Evolutionary conservation across 2,888 invertebrate genomes (phyloP), one percentile per base, ranked within the genome.

Genomic region (Drosophila prostipennis): DNA sequence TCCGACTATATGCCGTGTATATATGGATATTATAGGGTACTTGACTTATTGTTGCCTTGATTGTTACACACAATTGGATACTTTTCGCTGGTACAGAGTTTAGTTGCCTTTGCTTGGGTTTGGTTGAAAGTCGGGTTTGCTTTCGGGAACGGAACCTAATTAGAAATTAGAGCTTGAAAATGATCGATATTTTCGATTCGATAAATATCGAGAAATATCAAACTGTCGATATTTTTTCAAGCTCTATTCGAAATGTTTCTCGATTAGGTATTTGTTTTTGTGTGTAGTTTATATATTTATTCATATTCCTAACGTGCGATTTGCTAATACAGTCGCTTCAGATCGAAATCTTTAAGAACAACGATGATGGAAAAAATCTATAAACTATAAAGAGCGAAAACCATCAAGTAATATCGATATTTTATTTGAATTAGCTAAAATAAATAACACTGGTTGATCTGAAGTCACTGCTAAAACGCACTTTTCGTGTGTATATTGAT

Each of bases 41-140:
- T 74, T 45, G 34, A 58, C 70, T 76, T 80, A 75, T 54, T 58
- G 52, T 71, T 58, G 84, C 40, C 42, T 57, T 80, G 75, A 77
- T 78, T 80, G 71, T 64, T 65, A 37, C 74, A 72, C 63, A 64
- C 74, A 74, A 57, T 74, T 56, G 43, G 49, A 39, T 43, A 51
- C 34, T 49, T 36, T 63, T 60, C 52, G 57, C 40, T 60, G 58
- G 64, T 70, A 60, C 37, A 51, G 42, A 68, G 64, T 74, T 74
- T 43, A 39, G 52, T 32, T 23, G 23, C 43, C 19, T 43, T 26
- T 26, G 26, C 19, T 43, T 26, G 6, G 26, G 48, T 51, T 34
- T 67, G 42, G 48, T 46, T 49, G 56, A n/a, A 14, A n/a, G 36
- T 51, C n/a, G 23, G 23, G n/a, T 29, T 57, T 39, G 3, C 32